Evolutionary conservation across 1,140 invertebrate genomes (phyloP).

Genomic region (Prorops nasuta): DNA sequence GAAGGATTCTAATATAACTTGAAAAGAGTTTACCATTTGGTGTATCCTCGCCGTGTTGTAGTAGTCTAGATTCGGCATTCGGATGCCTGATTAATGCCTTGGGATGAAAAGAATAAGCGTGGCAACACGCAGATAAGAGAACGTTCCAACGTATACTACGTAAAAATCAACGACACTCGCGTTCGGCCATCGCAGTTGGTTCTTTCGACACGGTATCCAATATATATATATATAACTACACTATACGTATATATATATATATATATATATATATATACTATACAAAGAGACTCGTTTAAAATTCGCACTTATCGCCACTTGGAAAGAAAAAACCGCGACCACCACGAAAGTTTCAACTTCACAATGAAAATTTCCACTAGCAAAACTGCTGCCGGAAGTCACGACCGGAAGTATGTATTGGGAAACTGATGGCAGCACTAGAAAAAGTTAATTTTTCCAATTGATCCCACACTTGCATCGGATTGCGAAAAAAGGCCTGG

Average conservation of each 20-base stretch:
- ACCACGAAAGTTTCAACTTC: too few species aligned
- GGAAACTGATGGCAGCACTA: too few species aligned
- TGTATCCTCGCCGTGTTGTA: conserved; percentile 56
- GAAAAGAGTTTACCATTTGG: conserved; percentile 55
- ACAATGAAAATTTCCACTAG: too few species aligned
- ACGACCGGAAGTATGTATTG: too few species aligned
- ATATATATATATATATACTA: too few species aligned
- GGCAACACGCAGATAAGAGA: background rate
- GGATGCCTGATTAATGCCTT: conserved; percentile 12
- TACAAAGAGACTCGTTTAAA: too few species aligned
- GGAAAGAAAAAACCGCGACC: too few species aligned
- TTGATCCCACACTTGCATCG: too few species aligned
- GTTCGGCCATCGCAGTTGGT: background rate
- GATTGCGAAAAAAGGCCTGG: too few species aligned
- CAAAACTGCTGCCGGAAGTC: too few species aligned
- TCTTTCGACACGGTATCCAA: background rate
- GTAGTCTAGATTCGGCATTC: conserved; percentile 56
- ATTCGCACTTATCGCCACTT: too few species aligned
- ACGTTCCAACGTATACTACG: background rate
- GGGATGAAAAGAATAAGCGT: background rate
- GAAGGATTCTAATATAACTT: conserved; percentile 34
- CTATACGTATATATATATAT: background rate
- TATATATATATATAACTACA: background rate
- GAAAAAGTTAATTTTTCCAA: too few species aligned
- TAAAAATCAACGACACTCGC: background rate